Percentiles rank a stretch among this genome's conserved stretches.
phyloP scores from a whole-genome alignment of 2,888 invertebrate species.

The Phortica magna region DNA sequence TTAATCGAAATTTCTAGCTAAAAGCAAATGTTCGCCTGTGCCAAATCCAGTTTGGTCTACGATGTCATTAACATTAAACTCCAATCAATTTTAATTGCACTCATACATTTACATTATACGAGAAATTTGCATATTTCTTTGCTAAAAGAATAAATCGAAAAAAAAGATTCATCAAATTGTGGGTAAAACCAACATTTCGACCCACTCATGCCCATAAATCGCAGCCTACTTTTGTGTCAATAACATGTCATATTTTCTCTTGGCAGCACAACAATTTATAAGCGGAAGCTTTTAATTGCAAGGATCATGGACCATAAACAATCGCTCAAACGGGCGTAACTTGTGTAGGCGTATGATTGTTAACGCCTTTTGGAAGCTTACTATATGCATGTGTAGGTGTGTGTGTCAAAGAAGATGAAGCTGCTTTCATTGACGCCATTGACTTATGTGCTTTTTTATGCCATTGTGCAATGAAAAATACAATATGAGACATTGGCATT shows the following conservation, averaged over 20 bases:
- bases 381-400: not conserved
- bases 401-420: not conserved
- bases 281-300: slow-evolving; percentile 27
- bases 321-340: not conserved
- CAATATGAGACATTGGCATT: not conserved
- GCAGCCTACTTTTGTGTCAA: slow-evolving; percentile 7
- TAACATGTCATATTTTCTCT: not conserved
- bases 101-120: not conserved
- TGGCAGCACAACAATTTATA: not conserved
- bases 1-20: too few species aligned
- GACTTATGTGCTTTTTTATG: not conserved
- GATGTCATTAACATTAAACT: not conserved
- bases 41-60: too few species aligned
- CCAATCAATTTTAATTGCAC: not conserved
- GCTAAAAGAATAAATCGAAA: not conserved
- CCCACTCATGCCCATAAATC: slow-evolving; percentile 6
- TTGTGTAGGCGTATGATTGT: not conserved
- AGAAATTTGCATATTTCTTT: not conserved
- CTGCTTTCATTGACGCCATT: not conserved
- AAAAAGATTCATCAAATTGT: not conserved
- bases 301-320: not conserved
- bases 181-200: not conserved
- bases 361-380: not conserved
- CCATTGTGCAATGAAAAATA: not conserved
- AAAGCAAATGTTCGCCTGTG: too few species aligned